Percentiles rank a stretch among this genome's conserved stretches.
phyloP scores from a whole-genome alignment of 2,888 invertebrate genomes.

The Tryphoninae sp. region DNA sequence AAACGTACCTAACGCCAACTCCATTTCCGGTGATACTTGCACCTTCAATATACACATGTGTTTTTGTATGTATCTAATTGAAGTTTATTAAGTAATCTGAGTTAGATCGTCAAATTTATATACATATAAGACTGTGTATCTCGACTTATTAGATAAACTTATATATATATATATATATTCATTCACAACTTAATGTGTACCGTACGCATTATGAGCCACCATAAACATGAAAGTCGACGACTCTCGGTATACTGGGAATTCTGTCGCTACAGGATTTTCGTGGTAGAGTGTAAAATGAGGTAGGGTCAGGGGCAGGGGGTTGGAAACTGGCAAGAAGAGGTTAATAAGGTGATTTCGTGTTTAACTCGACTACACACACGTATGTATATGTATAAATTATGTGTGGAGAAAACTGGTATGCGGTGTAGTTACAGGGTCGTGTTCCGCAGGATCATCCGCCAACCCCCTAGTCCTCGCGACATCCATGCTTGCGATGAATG shows the following conservation, averaged over 20 bases:
- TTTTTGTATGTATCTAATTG: background rate
- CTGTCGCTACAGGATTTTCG: constrained; percentile 1
- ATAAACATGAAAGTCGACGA: constrained; percentile 21
- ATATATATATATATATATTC: background rate
- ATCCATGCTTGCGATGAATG: background rate
- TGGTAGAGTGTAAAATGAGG: background rate
- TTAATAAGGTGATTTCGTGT: constrained; percentile 21
- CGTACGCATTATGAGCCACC: background rate
- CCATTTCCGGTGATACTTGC: background rate
- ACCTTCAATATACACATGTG: background rate
- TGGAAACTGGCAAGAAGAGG: background rate
- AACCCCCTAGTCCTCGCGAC: background rate
- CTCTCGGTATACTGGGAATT: background rate
- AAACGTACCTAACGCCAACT: background rate
- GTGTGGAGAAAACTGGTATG: background rate
- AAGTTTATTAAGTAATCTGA: constrained; percentile 1
- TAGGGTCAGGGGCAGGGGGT: background rate
- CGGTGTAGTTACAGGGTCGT: constrained; percentile 3
- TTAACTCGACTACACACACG: constrained; percentile 28
- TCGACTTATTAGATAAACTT: background rate
- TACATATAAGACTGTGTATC: background rate
- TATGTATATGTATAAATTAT: background rate
- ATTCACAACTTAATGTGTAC: background rate
- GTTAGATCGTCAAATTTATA: background rate
- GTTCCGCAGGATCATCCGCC: background rate